A percentile compares a stretch with the other conserved stretches of the same genome.
Conservation (phyloP, 2,113 vertebrate genomes). For the Sapayoa aenigma region DNA sequence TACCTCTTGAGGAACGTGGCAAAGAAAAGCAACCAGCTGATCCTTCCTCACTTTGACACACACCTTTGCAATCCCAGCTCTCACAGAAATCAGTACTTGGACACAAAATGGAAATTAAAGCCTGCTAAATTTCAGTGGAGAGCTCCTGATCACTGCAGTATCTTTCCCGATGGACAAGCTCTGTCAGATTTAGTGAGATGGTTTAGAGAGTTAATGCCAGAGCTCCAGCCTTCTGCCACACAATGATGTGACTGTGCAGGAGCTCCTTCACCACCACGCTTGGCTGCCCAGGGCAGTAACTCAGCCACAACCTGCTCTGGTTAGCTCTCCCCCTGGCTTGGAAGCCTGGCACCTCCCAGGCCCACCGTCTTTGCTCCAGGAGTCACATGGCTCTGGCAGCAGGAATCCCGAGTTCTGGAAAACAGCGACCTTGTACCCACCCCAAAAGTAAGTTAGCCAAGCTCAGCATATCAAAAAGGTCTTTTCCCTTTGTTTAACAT, state of each 20-base stretch:
- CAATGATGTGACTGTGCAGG: not conserved
- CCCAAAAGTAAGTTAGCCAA: not conserved
- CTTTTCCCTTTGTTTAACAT: not conserved
- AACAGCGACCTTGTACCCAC: fast-evolving
- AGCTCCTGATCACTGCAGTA: not conserved
- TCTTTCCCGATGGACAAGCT: not conserved
- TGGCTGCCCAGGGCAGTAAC: too few relatives aligned
- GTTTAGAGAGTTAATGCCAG: not conserved
- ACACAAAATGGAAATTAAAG: not conserved
- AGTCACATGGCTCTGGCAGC: not conserved
- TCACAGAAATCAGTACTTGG: not conserved
- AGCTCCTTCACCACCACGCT: not conserved
- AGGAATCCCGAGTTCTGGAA: not conserved
- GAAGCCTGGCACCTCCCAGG: not conserved
- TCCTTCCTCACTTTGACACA: not conserved
- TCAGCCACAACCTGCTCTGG: not conserved
- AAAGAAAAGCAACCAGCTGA: not conserved
- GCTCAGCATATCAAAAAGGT: not conserved
- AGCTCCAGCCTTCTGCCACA: not conserved
- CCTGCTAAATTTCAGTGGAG: not conserved
- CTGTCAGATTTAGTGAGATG: not conserved
- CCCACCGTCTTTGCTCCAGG: not conserved
- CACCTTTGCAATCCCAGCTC: not conserved
- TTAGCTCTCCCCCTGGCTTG: not conserved
- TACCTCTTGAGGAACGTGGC: not conserved